Evolutionary conservation across 2,888 invertebrate species (phyloP).

Genomic region (Tuberolachnus salignus): DNA sequence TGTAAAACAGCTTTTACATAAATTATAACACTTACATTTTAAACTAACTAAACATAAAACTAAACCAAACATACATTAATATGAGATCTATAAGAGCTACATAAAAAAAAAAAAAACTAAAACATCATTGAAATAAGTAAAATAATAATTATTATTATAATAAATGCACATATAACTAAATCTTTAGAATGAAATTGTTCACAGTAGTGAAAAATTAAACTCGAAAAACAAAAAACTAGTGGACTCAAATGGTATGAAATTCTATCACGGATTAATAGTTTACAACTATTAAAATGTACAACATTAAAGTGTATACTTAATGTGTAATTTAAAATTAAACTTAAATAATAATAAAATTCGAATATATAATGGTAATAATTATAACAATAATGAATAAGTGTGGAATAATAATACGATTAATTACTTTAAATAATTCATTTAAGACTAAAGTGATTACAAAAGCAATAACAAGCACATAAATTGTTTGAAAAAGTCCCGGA

Average conservation of each 20-base stretch:
- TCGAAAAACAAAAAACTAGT: too few relatives aligned
- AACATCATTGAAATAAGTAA: background rate
- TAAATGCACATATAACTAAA: background rate
- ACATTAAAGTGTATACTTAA: background rate
- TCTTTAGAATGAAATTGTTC: background rate
- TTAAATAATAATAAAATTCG: background rate
- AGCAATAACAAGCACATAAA: too few relatives aligned
- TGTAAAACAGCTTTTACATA: background rate
- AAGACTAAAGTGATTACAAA: too few relatives aligned
- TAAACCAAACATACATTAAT: background rate
- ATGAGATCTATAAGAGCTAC: constrained; percentile 30
- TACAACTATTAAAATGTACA: constrained; percentile 1
- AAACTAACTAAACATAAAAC: background rate
- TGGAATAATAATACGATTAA: background rate
- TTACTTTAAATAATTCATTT: too few relatives aligned
- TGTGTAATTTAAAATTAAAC: background rate
- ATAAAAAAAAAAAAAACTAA: background rate
- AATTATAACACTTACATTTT: background rate
- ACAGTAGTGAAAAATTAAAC: too few relatives aligned
- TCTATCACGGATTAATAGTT: background rate
- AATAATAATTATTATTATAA: background rate
- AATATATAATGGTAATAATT: background rate
- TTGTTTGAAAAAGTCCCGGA: background rate
- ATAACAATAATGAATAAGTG: background rate
- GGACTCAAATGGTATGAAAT: background rate